Conservation (phyloP, 2,888 invertebrate species). For the Noctua comes region DNA sequence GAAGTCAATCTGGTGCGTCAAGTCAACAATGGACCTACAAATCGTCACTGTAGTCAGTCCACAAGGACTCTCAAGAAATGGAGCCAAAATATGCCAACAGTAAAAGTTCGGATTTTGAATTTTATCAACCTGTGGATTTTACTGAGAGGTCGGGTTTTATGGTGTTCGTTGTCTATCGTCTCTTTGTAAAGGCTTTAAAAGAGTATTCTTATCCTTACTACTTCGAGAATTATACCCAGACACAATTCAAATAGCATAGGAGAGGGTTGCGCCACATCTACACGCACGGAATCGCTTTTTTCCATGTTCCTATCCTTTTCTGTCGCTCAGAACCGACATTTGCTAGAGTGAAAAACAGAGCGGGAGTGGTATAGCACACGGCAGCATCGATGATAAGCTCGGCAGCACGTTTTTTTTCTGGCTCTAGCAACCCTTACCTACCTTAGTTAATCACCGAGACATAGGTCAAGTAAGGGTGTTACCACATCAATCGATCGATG, state of each 20-base stretch:
- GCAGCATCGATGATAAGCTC: not conserved
- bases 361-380: not conserved
- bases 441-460: not conserved
- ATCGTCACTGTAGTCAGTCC: not conserved
- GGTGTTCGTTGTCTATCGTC: constrained; percentile 4
- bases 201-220: constrained; percentile 4
- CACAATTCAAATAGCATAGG: not conserved
- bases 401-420: not conserved
- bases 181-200: constrained; percentile 4
- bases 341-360: not conserved
- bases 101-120: constrained; percentile 27
- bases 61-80: not conserved
- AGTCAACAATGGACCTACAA: not conserved
- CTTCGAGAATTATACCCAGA: not conserved
- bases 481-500: no score
- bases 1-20: not conserved
- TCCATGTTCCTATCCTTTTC: not conserved
- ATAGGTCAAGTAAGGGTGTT: not conserved
- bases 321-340: no score
- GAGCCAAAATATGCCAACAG: constrained; percentile 1
- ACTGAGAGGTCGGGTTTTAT: constrained; percentile 33
- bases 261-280: not conserved
- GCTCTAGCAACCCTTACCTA: no score
- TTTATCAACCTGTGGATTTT: constrained; percentile 57
- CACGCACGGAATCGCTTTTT: not conserved